Evolutionary conservation across 2,888 invertebrate genomes (phyloP).

Genomic region (Lacanobia oleracea): DNA sequence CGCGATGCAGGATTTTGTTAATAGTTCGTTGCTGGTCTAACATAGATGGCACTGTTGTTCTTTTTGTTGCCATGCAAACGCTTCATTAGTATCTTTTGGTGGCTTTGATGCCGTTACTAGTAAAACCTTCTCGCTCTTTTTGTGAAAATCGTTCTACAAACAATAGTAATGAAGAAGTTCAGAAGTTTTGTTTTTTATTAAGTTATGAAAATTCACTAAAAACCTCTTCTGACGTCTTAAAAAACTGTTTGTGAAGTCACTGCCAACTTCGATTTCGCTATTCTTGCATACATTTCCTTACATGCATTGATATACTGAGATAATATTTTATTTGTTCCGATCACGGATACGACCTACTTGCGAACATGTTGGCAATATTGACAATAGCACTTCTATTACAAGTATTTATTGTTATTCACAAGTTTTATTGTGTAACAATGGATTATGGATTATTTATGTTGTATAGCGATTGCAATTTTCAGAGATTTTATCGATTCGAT

Average conservation of each 20-base stretch:
- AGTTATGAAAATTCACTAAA: no score
- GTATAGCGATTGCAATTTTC: background rate
- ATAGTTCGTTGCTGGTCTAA: no score
- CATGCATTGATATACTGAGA: constrained; percentile 26
- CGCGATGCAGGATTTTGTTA: no score
- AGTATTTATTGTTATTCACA: constrained; percentile 35
- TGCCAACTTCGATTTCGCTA: constrained; percentile 4
- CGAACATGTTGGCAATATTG: constrained; percentile 43
- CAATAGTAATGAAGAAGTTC: no score
- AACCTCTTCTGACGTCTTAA: no score
- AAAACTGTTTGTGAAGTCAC: background rate
- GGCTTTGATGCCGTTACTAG: no score
- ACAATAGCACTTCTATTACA: constrained; percentile 32
- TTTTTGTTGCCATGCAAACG: no score
- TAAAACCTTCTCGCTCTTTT: no score
- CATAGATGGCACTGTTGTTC: no score
- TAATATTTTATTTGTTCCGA: constrained; percentile 43
- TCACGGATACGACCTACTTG: constrained; percentile 55
- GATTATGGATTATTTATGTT: constrained; percentile 9
- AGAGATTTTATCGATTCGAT: background rate
- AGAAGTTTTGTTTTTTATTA: no score
- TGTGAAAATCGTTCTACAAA: no score
- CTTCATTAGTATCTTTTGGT: no score
- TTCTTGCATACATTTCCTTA: constrained; percentile 9
- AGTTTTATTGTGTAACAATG: constrained; percentile 16